Conservation (phyloP, 2,113 vertebrate genomes). For the Oreochromis spilurus region DNA sequence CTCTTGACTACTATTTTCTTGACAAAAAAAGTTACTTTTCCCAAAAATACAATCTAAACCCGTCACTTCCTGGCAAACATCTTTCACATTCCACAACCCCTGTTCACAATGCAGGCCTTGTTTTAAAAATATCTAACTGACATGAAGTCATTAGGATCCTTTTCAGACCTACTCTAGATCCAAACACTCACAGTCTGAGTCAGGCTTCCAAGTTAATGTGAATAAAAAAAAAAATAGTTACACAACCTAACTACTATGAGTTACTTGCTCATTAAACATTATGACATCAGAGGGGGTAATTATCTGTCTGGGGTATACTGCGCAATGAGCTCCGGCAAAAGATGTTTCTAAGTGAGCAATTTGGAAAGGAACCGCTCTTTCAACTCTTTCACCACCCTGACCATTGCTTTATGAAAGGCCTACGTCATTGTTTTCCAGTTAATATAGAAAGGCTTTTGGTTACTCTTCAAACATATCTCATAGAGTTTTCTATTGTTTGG, state of each 20-base stretch:
- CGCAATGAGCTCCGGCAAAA: neutral
- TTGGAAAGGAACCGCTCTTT: neutral
- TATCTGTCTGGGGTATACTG: neutral
- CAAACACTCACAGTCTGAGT: neutral
- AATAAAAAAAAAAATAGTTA: neutral
- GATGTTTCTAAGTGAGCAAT: constrained; percentile 8
- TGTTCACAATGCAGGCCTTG: constrained; percentile 30
- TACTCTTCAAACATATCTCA: neutral
- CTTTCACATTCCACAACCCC: constrained; percentile 28
- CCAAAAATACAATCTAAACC: neutral
- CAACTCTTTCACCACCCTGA: neutral
- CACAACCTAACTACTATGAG: neutral
- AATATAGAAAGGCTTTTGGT: neutral
- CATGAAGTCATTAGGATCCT: constrained; percentile 3
- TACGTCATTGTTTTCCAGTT: constrained; percentile 1
- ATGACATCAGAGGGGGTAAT: neutral
- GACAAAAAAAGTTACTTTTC: neutral
- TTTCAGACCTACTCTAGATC: neutral
- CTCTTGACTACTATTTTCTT: neutral
- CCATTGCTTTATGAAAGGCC: neutral
- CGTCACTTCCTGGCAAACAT: neutral
- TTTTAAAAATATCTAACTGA: neutral
- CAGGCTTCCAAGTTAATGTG: neutral
- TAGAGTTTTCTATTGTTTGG: neutral
- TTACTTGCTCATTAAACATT: neutral